Evolutionary conservation across 2,888 invertebrate genomes (phyloP).

Genomic region (Dione juno): DNA sequence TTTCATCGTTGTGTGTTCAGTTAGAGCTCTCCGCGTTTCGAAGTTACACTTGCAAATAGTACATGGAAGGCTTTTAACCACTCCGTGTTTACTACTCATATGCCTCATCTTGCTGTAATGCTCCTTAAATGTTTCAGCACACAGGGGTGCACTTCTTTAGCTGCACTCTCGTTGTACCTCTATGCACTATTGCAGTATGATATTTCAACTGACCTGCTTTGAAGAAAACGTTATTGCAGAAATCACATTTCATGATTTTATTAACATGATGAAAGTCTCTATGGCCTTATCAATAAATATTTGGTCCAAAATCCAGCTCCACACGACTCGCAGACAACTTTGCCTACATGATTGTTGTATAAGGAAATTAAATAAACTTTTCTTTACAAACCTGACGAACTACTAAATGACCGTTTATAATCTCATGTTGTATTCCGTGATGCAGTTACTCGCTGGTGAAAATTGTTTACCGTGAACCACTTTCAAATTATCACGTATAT

Average conservation of each 20-base stretch:
- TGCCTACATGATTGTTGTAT: slow-evolving; percentile 61
- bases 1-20: slow-evolving; percentile 59
- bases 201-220: slow-evolving; percentile 73
- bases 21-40: slow-evolving; percentile 55
- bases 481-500: slow-evolving; percentile 55
- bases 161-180: slow-evolving; percentile 53
- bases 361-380: slow-evolving; percentile 55
- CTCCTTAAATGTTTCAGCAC: slow-evolving; percentile 59
- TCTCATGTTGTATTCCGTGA: slow-evolving; percentile 62
- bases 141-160: slow-evolving; percentile 58
- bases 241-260: slow-evolving; percentile 57
- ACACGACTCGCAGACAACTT: slow-evolving; percentile 65
- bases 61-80: slow-evolving; percentile 55
- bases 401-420: slow-evolving; percentile 51
- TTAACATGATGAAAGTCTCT: slow-evolving; percentile 59
- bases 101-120: slow-evolving; percentile 62
- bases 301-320: slow-evolving; percentile 62
- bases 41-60: slow-evolving; percentile 57
- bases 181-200: slow-evolving; percentile 67
- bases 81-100: slow-evolving; percentile 58
- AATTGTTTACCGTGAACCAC: slow-evolving; percentile 54
- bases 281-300: slow-evolving; percentile 57
- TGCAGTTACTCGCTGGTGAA: slow-evolving; percentile 55
- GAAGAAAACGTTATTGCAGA: slow-evolving; percentile 65
- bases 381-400: slow-evolving; percentile 59